Conservation (phyloP, 2,113 vertebrate species). For the Phrynocephalus versicolor region DNA sequence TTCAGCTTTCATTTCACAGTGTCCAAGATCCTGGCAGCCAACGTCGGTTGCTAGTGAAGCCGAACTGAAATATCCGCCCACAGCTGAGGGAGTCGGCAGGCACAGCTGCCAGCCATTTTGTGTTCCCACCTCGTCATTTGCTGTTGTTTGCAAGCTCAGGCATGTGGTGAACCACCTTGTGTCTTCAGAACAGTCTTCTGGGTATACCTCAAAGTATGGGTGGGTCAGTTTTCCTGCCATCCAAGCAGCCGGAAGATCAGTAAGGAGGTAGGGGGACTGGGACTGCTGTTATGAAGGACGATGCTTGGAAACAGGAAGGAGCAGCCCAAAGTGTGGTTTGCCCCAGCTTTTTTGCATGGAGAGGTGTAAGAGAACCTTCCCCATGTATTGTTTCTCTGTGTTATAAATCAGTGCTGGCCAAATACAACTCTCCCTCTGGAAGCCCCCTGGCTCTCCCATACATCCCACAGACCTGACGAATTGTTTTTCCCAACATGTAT, state of each 20-base stretch:
- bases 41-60: constrained; percentile 29
- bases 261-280: no score
- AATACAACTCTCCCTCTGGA: no score
- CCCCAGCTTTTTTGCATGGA: not conserved
- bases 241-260: not conserved
- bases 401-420: not conserved
- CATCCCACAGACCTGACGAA: no score
- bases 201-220: not conserved
- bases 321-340: no score
- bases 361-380: not conserved
- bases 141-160: not conserved
- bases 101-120: not conserved
- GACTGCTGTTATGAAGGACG: no score
- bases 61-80: constrained; percentile 25
- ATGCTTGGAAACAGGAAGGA: no score
- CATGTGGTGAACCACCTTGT: not conserved
- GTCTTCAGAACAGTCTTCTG: not conserved
- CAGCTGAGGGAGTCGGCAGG: not conserved
- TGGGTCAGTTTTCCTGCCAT: not conserved
- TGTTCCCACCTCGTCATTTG: not conserved
- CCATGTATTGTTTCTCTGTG: not conserved
- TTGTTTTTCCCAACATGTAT: no score
- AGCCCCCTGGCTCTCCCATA: no score
- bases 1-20: constrained; percentile 14
- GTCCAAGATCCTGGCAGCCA: not conserved